Conservation (phyloP, 64 coral and sea anemone genomes). For the Pocillopora damicornis region DNA sequence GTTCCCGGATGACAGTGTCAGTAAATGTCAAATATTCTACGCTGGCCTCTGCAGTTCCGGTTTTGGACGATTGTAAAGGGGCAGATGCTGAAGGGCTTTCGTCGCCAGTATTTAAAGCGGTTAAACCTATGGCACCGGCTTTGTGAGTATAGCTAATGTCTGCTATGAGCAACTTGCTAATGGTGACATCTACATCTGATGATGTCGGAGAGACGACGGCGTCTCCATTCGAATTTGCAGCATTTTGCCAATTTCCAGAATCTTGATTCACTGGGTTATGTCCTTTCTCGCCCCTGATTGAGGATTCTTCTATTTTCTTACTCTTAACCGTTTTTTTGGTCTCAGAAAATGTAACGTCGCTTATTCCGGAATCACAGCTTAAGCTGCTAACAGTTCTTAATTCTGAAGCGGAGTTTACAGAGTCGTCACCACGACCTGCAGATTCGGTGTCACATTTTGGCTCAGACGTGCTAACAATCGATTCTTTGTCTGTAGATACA, state of each 20-base stretch:
- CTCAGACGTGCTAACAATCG: background rate
- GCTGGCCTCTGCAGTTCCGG: background rate
- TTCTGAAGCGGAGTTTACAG: background rate
- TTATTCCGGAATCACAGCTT: conserved; percentile 35
- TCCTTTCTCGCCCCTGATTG: background rate
- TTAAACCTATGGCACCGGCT: background rate
- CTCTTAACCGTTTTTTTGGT: conserved; percentile 17
- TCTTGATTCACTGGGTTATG: background rate
- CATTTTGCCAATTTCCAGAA: background rate
- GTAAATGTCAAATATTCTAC: conserved; percentile 9
- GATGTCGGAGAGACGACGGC: background rate
- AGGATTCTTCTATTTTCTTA: conserved; percentile 30
- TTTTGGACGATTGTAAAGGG: background rate
- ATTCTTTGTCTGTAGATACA: background rate
- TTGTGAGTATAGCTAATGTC: conserved; percentile 10
- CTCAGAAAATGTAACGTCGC: background rate
- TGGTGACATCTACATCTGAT: background rate
- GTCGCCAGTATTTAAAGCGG: background rate
- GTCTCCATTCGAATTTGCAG: no score
- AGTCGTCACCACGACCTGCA: background rate
- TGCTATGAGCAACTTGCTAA: background rate
- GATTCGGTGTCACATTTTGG: background rate
- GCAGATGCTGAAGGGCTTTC: background rate
- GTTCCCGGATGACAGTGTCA: conserved; percentile 60
- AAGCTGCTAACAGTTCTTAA: conserved; percentile 30